Conservation (phyloP, 2,797 vertebrate genomes). For the Neosilurus mollespiculum region DNA sequence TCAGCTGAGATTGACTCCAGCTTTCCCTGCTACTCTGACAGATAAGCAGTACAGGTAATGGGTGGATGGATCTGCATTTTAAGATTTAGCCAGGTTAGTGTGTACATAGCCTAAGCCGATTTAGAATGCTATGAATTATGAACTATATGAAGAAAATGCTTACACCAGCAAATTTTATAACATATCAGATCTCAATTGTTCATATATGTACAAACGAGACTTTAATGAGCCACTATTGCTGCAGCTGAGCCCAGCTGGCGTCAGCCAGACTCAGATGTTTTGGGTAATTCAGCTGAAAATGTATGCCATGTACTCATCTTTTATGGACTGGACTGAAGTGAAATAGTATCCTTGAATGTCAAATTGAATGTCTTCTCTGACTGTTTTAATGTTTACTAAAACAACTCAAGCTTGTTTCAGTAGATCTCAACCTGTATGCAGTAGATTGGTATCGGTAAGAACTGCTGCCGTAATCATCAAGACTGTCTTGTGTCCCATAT, state of each 20-base stretch:
- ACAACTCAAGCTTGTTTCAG: neutral
- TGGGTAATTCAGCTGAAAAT: neutral
- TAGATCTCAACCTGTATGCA: neutral
- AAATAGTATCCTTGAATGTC: constrained; percentile 1
- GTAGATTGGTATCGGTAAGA: neutral
- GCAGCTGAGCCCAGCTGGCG: constrained; percentile 13
- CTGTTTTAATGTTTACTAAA: neutral
- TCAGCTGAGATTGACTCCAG: too few relatives aligned
- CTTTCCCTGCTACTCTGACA: too few relatives aligned
- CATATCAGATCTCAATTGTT: neutral
- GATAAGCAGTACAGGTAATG: too few relatives aligned
- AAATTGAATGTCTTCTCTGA: neutral
- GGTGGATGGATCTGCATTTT: too few relatives aligned
- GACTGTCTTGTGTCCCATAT: neutral
- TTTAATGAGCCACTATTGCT: constrained; percentile 1
- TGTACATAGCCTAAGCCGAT: too few relatives aligned
- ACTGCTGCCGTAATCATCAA: neutral
- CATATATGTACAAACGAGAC: neutral
- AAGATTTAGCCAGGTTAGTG: too few relatives aligned
- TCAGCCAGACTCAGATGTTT: constrained; percentile 4
- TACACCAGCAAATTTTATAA: neutral
- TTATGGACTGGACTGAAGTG: neutral
- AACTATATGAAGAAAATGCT: neutral
- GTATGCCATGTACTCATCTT: neutral
- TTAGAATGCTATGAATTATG: too few relatives aligned